These are phyloP conservation scores for Melanotus villosus DNA, from an alignment of 2,888 invertebrate genomes.

Conservation along the genomic window DNA sequence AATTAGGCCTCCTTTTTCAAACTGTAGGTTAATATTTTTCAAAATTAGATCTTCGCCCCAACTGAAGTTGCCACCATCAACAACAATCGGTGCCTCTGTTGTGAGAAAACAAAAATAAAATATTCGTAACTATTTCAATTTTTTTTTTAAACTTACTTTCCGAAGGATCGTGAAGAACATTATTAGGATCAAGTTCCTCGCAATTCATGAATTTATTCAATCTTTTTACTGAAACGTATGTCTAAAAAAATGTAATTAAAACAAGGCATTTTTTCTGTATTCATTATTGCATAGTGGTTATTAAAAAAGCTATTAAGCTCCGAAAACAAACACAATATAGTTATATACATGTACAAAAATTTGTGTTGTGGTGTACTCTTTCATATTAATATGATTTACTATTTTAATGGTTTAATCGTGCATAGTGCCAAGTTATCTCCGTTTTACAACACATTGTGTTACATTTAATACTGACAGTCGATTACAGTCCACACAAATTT, in stretches of 20 bases:
- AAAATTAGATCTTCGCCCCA: slow-evolving; percentile 86
- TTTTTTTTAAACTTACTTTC: slow-evolving; percentile 75
- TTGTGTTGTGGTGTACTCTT: too few species aligned
- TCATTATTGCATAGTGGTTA: not conserved
- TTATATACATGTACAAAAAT: too few species aligned
- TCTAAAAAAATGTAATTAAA: slow-evolving; percentile 70
- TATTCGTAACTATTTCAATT: slow-evolving; percentile 38
- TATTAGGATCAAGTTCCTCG: slow-evolving; percentile 87
- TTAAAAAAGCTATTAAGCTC: too few species aligned
- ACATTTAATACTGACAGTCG: too few species aligned
- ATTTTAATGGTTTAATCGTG: too few species aligned
- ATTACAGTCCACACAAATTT: too few species aligned
- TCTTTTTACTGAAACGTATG: slow-evolving; percentile 90
- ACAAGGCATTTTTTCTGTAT: not conserved
- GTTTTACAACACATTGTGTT: too few species aligned
- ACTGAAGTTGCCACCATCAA: slow-evolving; percentile 89
- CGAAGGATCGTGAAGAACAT: slow-evolving; percentile 81
- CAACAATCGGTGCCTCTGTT: slow-evolving; percentile 79
- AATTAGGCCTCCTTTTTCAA: slow-evolving; percentile 79
- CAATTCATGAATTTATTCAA: slow-evolving; percentile 94
- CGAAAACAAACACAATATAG: too few species aligned
- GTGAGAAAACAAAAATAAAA: slow-evolving; percentile 58
- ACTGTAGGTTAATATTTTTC: slow-evolving; percentile 81
- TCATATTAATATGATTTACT: too few species aligned
- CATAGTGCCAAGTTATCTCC: too few species aligned